Evolutionary conservation across 2,113 vertebrate species (phyloP), one percentile per base, ranked within the genome.

Genomic region (Megatriorchis doriae): DNA sequence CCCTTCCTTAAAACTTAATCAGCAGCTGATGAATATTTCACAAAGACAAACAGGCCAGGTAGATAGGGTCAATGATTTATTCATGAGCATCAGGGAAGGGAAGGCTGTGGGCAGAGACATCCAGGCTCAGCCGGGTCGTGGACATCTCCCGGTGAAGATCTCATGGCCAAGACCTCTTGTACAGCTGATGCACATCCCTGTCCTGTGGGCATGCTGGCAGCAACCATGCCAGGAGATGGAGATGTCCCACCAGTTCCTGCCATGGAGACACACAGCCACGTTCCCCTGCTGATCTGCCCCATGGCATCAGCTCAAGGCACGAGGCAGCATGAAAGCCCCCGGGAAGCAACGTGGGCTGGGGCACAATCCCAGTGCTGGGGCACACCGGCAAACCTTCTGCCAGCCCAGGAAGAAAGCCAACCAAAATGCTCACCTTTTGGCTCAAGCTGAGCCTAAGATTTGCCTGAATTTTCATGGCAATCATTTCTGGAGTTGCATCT

Each of bases 1-100:
- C 86, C 78, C 90, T 95, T 96, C 86, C 94, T 97, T 91, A 97
- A 97, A 97, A 92, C 88, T 97, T 97, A 97, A 97, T 96, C 86
- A 97, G 97, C 92, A 82, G 25, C 45, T 4, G 4, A 96, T 97
- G 21, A 97, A 97, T 97, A 94, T 96, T 97, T 97, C 73, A 97
- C 10, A 11, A 88, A 58, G 90, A 97, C 97, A 97, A 97, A 97
- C 88, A 97, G 96, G 82, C 95, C 95, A 95, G 96, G 96, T 97
- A 95, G 88, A 82, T n/a, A 18, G 22, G 73, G 77, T 20, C 29
- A 47, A 96, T 97, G 23, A 85, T 94, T 97, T 96, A 97, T 97
- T 96, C 78, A 97, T 85, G 94, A 86, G 62, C 56, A 13, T 21
- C 6, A 5, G 52, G 83, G 93, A 94, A 91, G 14, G 61, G 80